Conservation (phyloP, 1,140 invertebrate genomes). For the Procambarus clarkii region DNA sequence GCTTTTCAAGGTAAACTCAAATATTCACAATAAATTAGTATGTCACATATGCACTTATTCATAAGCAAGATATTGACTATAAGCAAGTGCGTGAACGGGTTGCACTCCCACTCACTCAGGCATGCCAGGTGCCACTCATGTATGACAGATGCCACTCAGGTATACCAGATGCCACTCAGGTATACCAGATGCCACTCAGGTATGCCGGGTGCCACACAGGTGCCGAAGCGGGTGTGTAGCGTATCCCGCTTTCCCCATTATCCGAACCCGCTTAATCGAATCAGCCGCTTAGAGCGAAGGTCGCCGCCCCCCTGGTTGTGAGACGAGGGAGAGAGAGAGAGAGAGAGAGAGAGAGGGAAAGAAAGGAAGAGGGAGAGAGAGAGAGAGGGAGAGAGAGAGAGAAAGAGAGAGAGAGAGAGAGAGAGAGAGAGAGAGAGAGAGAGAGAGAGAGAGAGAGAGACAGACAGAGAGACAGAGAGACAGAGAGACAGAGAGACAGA, state of each 20-base stretch:
- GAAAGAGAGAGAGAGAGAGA: neutral
- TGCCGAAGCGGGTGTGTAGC: neutral
- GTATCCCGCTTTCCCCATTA: neutral
- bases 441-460: neutral
- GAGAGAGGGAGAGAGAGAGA: neutral
- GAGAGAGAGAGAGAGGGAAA: neutral
- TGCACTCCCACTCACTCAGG: too few species aligned
- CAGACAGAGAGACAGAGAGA: neutral
- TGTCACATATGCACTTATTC: too few species aligned
- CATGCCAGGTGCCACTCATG: too few species aligned
- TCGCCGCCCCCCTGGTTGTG: neutral
- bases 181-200: too few species aligned
- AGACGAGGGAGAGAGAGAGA: neutral
- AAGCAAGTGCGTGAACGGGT: too few species aligned
- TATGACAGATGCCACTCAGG: too few species aligned
- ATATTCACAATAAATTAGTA: too few species aligned
- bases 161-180: too few species aligned
- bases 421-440: neutral
- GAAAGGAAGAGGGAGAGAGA: neutral
- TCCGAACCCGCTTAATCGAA: neutral
- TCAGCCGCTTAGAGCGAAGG: neutral
- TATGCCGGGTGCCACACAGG: too few species aligned
- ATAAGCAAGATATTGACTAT: too few species aligned
- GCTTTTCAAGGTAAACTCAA: too few species aligned
- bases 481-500: neutral